Conservation (phyloP, 2,113 vertebrate species). For the Paradisaea rubra region DNA sequence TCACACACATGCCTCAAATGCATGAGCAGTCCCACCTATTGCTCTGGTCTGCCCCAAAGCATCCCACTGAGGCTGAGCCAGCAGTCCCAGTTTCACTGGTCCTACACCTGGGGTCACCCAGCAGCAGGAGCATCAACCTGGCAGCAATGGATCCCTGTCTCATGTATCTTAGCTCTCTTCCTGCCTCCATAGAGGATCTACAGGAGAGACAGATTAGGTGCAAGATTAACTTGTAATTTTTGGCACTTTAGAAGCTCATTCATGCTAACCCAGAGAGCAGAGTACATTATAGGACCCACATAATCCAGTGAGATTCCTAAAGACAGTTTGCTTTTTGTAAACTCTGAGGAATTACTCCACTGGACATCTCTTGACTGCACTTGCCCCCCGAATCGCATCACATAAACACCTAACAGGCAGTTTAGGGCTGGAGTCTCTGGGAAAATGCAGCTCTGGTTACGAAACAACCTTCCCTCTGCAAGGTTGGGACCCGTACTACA, state of each 20-base stretch:
- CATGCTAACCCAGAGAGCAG: background rate
- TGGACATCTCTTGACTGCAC: background rate
- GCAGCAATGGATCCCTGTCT: too few relatives aligned
- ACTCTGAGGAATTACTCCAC: background rate
- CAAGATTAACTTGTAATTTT: background rate
- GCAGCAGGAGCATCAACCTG: background rate
- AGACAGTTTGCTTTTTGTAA: background rate
- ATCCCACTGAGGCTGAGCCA: background rate
- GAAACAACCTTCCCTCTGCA: background rate
- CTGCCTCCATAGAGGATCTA: background rate
- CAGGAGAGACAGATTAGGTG: background rate
- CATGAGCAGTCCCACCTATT: background rate
- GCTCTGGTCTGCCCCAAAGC: background rate
- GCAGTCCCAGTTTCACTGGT: background rate
- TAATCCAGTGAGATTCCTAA: background rate
- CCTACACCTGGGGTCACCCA: background rate
- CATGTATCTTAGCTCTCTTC: background rate
- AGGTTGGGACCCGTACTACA: rapidly evolving
- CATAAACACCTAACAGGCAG: background rate
- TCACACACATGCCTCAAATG: background rate
- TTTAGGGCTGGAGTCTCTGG: background rate
- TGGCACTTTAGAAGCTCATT: background rate
- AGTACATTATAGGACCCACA: rapidly evolving
- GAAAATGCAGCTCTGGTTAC: background rate
- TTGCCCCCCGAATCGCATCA: background rate